phyloP scores from a whole-genome alignment of 92 coral and sea anemone species.

The Heliopora coerulea region DNA sequence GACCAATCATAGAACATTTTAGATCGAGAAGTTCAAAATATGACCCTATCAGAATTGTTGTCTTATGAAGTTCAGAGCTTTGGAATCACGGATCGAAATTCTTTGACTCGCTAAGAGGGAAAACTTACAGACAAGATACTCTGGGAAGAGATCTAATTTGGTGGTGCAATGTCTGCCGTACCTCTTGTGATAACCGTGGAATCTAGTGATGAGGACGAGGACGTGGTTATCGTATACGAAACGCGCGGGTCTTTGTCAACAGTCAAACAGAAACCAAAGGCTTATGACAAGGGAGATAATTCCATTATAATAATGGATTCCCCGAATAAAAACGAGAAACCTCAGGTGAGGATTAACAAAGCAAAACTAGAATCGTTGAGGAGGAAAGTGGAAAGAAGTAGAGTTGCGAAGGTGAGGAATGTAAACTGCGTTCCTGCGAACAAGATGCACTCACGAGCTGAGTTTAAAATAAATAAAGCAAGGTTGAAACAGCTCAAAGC shows the following conservation, averaged over 20 bases:
- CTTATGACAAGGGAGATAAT: neutral
- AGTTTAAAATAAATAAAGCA: neutral
- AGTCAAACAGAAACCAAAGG: neutral
- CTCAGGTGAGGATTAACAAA: neutral
- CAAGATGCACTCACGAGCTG: neutral
- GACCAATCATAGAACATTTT: neutral
- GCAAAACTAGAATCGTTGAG: slow-evolving; percentile 3
- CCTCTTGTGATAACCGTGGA: no score
- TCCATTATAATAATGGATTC: neutral
- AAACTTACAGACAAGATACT: no score
- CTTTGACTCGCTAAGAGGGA: no score
- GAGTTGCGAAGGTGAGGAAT: neutral
- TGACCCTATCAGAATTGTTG: neutral
- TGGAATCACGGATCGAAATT: no score
- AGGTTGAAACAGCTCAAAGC: slow-evolving; percentile 15
- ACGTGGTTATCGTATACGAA: neutral
- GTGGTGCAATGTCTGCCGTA: no score
- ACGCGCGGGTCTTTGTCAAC: neutral
- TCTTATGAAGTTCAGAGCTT: no score
- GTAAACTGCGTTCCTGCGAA: neutral
- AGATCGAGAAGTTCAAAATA: neutral
- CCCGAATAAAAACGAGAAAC: neutral
- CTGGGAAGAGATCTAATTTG: no score
- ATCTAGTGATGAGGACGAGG: slow-evolving; percentile 25
- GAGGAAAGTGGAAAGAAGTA: neutral